Evolutionary conservation across 2,113 vertebrate genomes (phyloP).

Genomic region (Pseudolaguvia tuberculata): DNA sequence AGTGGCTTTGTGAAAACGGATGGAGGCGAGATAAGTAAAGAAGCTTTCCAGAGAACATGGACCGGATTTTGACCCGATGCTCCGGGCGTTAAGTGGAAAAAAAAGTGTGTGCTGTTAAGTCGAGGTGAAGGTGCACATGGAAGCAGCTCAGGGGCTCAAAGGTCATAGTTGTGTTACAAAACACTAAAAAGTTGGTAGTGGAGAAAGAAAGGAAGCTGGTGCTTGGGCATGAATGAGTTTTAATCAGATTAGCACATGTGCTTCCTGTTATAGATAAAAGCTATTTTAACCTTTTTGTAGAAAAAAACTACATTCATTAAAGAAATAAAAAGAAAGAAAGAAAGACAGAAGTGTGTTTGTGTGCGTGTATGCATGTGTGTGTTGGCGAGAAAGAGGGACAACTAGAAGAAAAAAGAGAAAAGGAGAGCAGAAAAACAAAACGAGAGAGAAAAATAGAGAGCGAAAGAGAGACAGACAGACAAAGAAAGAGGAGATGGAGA

Average conservation of each 20-base stretch:
- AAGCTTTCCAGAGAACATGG: constrained; percentile 10
- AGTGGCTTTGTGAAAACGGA: constrained; percentile 1
- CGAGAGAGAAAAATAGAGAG: too few relatives aligned
- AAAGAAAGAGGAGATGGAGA: too few relatives aligned
- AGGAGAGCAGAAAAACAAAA: too few relatives aligned
- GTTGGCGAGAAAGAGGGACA: too few relatives aligned
- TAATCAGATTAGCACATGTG: constrained; percentile 16
- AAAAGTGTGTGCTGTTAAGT: constrained; percentile 9
- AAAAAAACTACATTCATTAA: too few relatives aligned
- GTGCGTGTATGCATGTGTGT: too few relatives aligned
- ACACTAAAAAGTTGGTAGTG: neutral
- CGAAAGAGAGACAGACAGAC: too few relatives aligned
- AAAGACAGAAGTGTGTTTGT: too few relatives aligned
- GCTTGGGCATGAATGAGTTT: neutral
- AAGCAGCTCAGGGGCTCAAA: constrained; percentile 24
- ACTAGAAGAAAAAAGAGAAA: too few relatives aligned
- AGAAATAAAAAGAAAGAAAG: too few relatives aligned
- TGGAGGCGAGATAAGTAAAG: neutral
- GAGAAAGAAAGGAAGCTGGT: neutral
- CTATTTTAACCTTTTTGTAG: neutral
- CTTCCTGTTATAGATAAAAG: constrained; percentile 4
- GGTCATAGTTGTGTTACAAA: neutral
- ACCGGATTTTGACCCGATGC: constrained; percentile 6
- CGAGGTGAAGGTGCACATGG: neutral
- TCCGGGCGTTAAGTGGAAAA: constrained; percentile 2